Percentiles rank a stretch among this genome's conserved stretches.
phyloP scores from a whole-genome alignment of 2,113 vertebrate species.

The Leucosticte australis region DNA sequence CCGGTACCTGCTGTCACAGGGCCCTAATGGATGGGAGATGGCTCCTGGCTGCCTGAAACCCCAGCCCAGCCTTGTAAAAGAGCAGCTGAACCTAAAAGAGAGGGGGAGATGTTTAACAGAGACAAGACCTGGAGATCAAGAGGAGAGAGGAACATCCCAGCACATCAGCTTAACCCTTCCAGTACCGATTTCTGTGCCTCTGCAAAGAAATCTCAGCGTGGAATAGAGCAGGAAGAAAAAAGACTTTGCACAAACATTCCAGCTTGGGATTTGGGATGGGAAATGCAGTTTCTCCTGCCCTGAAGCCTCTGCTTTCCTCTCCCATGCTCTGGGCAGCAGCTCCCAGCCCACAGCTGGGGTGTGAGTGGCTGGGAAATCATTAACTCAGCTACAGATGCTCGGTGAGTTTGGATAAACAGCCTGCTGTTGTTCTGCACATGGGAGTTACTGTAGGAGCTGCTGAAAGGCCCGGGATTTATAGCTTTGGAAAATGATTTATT shows the following conservation, averaged over 20 bases:
- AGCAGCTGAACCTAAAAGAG: constrained; percentile 27
- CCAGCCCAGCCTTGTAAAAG: constrained; percentile 52
- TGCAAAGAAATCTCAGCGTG: neutral
- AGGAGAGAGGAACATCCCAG: constrained; percentile 2
- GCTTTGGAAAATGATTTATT: constrained; percentile 33
- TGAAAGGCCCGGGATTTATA: constrained; percentile 48
- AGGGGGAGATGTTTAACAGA: constrained; percentile 49
- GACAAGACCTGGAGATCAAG: constrained; percentile 6
- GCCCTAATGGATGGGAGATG: constrained; percentile 40
- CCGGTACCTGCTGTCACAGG: neutral
- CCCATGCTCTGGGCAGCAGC: neutral
- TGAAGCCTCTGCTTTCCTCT: neutral
- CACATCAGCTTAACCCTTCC: constrained; percentile 29
- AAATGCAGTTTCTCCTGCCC: neutral
- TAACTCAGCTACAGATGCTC: neutral
- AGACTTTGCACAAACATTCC: neutral
- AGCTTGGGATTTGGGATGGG: neutral
- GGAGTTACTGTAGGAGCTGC: constrained; percentile 17
- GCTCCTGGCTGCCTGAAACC: constrained; percentile 16
- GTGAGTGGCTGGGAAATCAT: neutral
- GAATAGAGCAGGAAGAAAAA: neutral
- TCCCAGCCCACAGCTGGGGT: neutral
- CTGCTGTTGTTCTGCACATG: constrained; percentile 37
- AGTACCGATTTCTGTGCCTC: neutral
- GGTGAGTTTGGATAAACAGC: constrained; percentile 25